These are phyloP conservation scores for Ptilonorhynchus violaceus DNA, from an alignment of 2,113 vertebrate genomes.

Conservation along the genomic window DNA sequence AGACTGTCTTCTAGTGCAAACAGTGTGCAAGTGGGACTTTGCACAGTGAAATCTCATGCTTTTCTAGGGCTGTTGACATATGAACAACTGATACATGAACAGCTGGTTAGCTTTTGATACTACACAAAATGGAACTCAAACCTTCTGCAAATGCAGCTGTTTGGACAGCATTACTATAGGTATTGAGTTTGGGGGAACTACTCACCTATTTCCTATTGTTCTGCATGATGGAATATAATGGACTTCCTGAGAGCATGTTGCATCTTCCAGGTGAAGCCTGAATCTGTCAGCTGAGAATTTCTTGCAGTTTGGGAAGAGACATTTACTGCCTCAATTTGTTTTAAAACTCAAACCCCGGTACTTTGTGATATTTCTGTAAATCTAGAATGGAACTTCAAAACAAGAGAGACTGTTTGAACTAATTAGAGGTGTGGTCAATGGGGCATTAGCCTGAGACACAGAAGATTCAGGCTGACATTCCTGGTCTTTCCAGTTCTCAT, in stretches of 20 bases:
- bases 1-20: background rate
- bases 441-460: background rate
- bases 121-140: background rate
- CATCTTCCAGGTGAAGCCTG: background rate
- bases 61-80: background rate
- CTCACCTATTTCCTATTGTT: background rate
- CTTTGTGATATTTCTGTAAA: background rate
- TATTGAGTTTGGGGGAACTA: background rate
- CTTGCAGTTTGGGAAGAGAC: background rate
- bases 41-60: background rate
- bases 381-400: background rate
- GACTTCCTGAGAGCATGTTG: background rate
- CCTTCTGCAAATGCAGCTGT: background rate
- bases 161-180: background rate
- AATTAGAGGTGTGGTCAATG: background rate
- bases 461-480: background rate
- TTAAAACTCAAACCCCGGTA: background rate
- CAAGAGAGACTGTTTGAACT: background rate
- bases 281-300: background rate
- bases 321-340: background rate
- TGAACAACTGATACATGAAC: background rate
- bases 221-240: background rate
- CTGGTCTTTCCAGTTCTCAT: background rate
- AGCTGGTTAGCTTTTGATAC: background rate
- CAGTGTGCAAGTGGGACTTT: background rate